A percentile compares a stretch with the other conserved stretches of the same genome.
phyloP scores from a whole-genome alignment of 2,888 invertebrate genomes.

The Papilio elwesi region DNA sequence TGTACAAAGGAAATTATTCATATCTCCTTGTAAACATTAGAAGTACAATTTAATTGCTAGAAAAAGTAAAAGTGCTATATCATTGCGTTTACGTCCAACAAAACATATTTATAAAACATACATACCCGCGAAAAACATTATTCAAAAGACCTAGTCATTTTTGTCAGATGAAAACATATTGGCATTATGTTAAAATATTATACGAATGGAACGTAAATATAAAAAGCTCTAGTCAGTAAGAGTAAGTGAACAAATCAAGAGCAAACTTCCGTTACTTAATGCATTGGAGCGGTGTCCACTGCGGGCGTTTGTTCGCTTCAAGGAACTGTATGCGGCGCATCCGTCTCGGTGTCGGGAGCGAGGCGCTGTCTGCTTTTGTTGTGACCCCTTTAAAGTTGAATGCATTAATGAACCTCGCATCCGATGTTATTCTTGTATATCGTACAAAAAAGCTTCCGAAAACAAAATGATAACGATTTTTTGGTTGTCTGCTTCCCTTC shows the following conservation, averaged over 20 bases:
- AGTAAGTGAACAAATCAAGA: constrained; percentile 25
- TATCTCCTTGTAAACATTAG: too few species aligned
- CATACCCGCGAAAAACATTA: too few species aligned
- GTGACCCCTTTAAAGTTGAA: constrained; percentile 17
- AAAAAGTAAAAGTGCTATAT: too few species aligned
- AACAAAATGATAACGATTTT: too few species aligned
- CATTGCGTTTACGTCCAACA: too few species aligned
- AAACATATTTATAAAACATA: too few species aligned
- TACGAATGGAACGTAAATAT: background rate
- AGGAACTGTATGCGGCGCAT: constrained; percentile 37
- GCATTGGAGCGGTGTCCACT: constrained; percentile 18
- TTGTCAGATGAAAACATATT: too few species aligned
- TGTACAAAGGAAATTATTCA: too few species aligned
- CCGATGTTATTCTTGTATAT: background rate
- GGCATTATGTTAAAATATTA: background rate
- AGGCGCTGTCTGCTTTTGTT: constrained; percentile 30
- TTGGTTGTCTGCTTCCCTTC: too few species aligned
- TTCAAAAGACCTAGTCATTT: too few species aligned
- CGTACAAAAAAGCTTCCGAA: constrained; percentile 4
- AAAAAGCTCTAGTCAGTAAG: background rate
- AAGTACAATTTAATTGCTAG: too few species aligned
- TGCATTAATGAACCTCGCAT: constrained; percentile 10
- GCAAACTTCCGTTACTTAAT: constrained; percentile 35
- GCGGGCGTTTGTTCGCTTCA: constrained; percentile 38
- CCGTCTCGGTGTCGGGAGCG: constrained; percentile 29